Percentiles rank a stretch among this genome's conserved stretches.
Conservation (phyloP, 2,888 invertebrate species). For the Leptopilina myrica region DNA sequence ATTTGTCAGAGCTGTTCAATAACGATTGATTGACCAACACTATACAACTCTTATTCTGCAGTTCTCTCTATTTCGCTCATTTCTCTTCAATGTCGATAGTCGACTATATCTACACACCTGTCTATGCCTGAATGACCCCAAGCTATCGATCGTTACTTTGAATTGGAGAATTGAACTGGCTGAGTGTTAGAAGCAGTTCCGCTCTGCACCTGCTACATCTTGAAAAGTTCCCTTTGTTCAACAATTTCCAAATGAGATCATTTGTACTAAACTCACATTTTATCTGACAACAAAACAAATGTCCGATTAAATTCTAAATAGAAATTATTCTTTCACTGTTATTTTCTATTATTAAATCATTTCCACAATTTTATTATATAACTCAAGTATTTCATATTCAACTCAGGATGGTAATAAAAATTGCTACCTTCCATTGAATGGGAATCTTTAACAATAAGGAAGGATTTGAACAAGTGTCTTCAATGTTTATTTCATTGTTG, state of each 20-base stretch:
- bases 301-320: no score
- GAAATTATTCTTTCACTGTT: no score
- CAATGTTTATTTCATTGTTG: no score
- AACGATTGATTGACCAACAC: constrained; percentile 36
- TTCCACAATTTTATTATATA: no score
- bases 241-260: background rate
- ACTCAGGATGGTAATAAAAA: no score
- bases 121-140: constrained; percentile 28
- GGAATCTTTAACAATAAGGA: no score
- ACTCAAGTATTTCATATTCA: no score
- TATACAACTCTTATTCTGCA: constrained; percentile 23
- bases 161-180: constrained; percentile 1
- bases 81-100: constrained; percentile 33
- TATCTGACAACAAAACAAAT: background rate
- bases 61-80: constrained; percentile 32
- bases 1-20: constrained; percentile 35
- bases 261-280: background rate
- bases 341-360: no score
- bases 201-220: constrained; percentile 21
- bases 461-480: no score
- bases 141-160: constrained; percentile 16
- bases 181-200: constrained; percentile 23
- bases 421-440: no score
- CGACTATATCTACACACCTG: constrained; percentile 29
- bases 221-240: background rate